phyloP scores from a whole-genome alignment of 2,113 vertebrate genomes.

The Danionella cerebrum region DNA sequence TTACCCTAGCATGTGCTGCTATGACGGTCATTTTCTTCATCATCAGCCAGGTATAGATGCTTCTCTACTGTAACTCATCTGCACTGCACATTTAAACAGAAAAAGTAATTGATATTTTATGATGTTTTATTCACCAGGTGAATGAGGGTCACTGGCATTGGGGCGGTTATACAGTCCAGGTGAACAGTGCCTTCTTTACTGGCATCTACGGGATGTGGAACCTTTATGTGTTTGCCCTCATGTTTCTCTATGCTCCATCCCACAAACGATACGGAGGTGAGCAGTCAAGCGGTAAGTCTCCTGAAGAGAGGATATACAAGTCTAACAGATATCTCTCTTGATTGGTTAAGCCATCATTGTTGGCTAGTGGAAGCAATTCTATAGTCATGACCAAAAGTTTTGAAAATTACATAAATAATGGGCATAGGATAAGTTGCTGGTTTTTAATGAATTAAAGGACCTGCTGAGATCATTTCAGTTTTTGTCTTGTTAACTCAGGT shows the following conservation, averaged over 20 bases:
- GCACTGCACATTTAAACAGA: neutral
- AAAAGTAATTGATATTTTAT: neutral
- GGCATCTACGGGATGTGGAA: slow-evolving; percentile 99
- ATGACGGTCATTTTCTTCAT: slow-evolving; percentile 98
- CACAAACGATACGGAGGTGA: slow-evolving; percentile 93
- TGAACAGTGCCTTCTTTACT: slow-evolving; percentile 95
- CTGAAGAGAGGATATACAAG: no score
- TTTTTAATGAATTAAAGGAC: no score
- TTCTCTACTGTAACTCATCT: neutral
- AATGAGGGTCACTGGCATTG: slow-evolving; percentile 95
- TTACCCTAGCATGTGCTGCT: slow-evolving; percentile 91
- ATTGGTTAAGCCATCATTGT: no score
- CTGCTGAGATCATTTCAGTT: no score
- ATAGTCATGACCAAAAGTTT: no score
- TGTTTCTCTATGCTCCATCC: slow-evolving; percentile 95
- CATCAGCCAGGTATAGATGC: slow-evolving; percentile 80
- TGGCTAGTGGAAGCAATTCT: no score
- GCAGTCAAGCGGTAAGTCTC: slow-evolving; percentile 74
- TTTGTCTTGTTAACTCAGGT: no score
- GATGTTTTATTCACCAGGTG: slow-evolving; percentile 65
- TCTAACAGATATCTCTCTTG: no score
- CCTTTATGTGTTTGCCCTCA: slow-evolving; percentile 93
- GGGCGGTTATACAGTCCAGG: slow-evolving; percentile 81
- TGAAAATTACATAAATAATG: no score
- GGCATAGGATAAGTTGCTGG: no score